phyloP scores from a whole-genome alignment of 2,113 vertebrate species.

The Notechis scutatus region DNA sequence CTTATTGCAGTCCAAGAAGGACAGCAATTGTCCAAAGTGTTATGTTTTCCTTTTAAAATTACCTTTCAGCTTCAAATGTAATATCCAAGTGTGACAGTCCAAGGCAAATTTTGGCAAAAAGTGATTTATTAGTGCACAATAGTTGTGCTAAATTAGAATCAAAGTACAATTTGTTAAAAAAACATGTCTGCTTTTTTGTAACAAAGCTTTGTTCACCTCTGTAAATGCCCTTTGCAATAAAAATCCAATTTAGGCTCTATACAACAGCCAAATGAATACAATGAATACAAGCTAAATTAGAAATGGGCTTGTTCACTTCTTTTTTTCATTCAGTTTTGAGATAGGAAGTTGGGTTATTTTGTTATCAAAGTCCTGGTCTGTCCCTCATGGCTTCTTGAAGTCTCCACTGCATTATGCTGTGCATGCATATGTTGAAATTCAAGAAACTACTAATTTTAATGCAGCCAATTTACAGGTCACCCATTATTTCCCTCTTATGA shows the following conservation, averaged over 20 bases:
- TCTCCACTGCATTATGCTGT: not conserved
- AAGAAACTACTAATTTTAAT: not conserved
- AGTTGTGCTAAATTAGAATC: conserved; percentile 34
- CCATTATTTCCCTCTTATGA: not conserved
- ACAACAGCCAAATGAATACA: not conserved
- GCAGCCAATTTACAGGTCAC: not conserved
- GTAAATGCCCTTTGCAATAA: conserved; percentile 36
- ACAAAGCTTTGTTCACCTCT: conserved; percentile 24
- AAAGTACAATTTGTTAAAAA: conserved; percentile 35
- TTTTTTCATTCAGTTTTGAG: not conserved
- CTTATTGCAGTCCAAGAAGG: not conserved
- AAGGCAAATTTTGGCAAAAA: conserved; percentile 3
- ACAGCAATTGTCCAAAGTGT: not conserved
- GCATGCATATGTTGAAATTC: not conserved
- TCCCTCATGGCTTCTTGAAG: not conserved
- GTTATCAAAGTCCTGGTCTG: not conserved
- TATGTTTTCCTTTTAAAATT: not conserved
- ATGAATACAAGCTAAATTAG: not conserved
- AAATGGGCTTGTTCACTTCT: not conserved
- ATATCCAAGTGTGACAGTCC: not conserved
- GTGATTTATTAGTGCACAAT: conserved; percentile 22
- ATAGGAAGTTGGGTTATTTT: not conserved
- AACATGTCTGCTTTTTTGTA: conserved; percentile 3
- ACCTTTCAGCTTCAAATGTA: conserved; percentile 26
- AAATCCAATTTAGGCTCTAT: not conserved